Conservation (phyloP, 1,140 invertebrate species). For the Aphis craccivora region DNA sequence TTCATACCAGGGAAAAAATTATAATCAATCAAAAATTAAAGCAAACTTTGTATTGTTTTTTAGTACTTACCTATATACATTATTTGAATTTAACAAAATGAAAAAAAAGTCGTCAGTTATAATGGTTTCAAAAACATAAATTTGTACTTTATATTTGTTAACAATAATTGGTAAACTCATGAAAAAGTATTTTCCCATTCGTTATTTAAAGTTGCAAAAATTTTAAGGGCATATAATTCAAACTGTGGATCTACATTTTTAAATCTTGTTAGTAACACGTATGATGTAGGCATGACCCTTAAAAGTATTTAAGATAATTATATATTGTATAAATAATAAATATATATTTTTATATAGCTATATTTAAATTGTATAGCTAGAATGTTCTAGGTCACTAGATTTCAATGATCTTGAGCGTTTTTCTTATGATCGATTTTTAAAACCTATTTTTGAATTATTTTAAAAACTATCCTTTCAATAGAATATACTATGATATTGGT, state of each 20-base stretch:
- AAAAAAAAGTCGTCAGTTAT: neutral
- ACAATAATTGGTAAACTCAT: neutral
- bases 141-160: neutral
- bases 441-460: neutral
- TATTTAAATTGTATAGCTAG: too few species aligned
- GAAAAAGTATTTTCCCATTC: neutral
- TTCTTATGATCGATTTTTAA: neutral
- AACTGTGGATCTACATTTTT: neutral
- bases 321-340: too few species aligned
- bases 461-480: neutral
- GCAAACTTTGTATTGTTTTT: neutral
- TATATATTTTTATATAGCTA: too few species aligned
- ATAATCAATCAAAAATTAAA: constrained; percentile 8
- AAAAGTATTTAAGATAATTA: too few species aligned
- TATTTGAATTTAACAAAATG: neutral
- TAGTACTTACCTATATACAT: too few species aligned
- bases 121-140: neutral
- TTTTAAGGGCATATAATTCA: neutral
- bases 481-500: neutral
- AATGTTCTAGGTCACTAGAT: neutral
- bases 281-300: neutral
- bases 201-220: neutral
- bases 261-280: neutral
- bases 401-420: neutral
- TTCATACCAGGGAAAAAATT: neutral